Evolutionary conservation across 2,888 invertebrate species (phyloP), one percentile per base, ranked within the genome.

Genomic region (Asteroscopus sphinx): DNA sequence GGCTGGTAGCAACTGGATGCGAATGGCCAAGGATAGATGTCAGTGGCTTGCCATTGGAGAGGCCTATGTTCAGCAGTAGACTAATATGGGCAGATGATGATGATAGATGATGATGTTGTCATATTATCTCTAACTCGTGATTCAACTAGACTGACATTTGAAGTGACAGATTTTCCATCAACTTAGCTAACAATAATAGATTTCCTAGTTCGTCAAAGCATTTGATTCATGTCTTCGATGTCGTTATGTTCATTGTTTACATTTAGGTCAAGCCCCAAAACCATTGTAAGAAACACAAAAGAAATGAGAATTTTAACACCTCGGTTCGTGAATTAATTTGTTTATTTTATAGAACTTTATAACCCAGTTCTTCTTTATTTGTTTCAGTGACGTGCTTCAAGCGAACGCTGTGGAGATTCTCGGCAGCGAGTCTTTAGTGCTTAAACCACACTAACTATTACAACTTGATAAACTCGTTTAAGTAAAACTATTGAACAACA

Each of bases 361-460:
- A 63, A 64, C 40, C 37, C 9, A 65, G 33, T 54, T 53, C 5
- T 46, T 36, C 6, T 30, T 60, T 58, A 47, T 4, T 13, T 51
- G 35, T 54, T 94, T 93, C 89, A 95, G 95, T 12, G 87, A 90
- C 32, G 26, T 81, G 25, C 57, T 94, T 1, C 73, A 86, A 41
- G 85, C 93, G 3, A 77, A 73, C 9, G 73, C 70, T 16, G 66
- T 94, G 17, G 78, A 83, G 9, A 70, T 95, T 11, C 75, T 79
- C 7, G 87, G 84, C 41, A 85, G 81, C 32, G 95, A 95, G 79
- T 81, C 93, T 30, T 74, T 94, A 16, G 91, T 95, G 1, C 69
- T 95, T 0, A 89, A 87, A 83, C 82, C 88, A 54, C 52, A 77
- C 0, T 72, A 72, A 72, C 37, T 56, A 54, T 39, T 3, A 33